Conservation (phyloP, 2,113 vertebrate species). For the Gavialis gangeticus region DNA sequence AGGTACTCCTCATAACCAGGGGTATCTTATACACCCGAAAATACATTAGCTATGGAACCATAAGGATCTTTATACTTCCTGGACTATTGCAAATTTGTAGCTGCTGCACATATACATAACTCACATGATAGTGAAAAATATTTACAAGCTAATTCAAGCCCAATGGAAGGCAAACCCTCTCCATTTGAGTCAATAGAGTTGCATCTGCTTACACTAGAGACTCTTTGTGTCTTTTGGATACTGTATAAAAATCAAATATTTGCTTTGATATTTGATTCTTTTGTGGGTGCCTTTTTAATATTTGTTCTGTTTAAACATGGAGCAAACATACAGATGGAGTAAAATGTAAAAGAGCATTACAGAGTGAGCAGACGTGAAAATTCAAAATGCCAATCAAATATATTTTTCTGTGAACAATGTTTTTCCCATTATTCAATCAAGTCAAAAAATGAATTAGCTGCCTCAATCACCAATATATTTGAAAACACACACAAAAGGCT, state of each 20-base stretch:
- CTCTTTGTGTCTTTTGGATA: slow-evolving; percentile 21
- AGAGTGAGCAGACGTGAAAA: slow-evolving; percentile 16
- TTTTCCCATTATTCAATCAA: slow-evolving; percentile 43
- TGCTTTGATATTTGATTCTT: slow-evolving; percentile 41
- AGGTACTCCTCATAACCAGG: too few species aligned
- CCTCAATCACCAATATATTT: not conserved
- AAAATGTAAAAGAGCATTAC: slow-evolving; percentile 35
- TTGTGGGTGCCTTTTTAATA: not conserved
- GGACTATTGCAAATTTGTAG: not conserved
- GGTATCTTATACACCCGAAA: too few species aligned
- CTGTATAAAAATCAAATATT: slow-evolving; percentile 42
- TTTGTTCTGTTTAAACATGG: slow-evolving; percentile 38
- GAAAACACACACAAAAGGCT: slow-evolving; percentile 14
- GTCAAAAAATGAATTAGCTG: not conserved
- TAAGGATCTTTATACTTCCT: not conserved
- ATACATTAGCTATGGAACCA: not conserved
- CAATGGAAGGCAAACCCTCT: not conserved
- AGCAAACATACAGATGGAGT: slow-evolving; percentile 7
- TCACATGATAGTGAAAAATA: not conserved
- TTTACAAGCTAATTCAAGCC: not conserved
- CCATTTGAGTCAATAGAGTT: slow-evolving; percentile 19
- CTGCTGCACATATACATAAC: not conserved
- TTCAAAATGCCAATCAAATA: slow-evolving; percentile 49
- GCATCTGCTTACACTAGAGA: not conserved
- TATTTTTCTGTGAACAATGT: slow-evolving; percentile 45